Conservation (phyloP, 1,140 invertebrate genomes). For the Zaprionus tsacasi region DNA sequence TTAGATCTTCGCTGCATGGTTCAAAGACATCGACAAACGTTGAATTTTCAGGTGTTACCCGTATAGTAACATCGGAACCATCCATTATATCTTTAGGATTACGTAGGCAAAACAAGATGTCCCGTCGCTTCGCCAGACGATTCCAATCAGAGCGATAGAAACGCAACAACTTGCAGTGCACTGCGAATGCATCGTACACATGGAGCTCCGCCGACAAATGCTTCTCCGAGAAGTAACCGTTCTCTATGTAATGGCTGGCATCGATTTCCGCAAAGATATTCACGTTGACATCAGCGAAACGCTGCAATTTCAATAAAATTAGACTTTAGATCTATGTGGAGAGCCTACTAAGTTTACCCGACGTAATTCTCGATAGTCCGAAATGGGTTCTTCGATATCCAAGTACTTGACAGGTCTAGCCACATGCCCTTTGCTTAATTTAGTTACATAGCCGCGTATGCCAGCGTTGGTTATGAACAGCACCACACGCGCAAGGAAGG, state of each 20-base stretch:
- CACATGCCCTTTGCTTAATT: slow-evolving; percentile 51
- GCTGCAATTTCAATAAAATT: slow-evolving; percentile 21
- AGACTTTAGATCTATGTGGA: too few species aligned
- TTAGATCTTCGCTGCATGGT: slow-evolving; percentile 55
- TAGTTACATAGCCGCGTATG: slow-evolving; percentile 64
- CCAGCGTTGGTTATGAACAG: slow-evolving; percentile 53
- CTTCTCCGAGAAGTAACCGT: slow-evolving; percentile 75
- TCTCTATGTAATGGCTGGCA: slow-evolving; percentile 72
- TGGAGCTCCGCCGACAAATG: slow-evolving; percentile 71
- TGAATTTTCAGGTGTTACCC: slow-evolving; percentile 65
- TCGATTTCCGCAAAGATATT: slow-evolving; percentile 76
- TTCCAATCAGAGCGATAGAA: slow-evolving; percentile 68
- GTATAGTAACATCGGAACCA: slow-evolving; percentile 30
- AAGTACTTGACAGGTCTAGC: slow-evolving; percentile 55
- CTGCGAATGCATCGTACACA: slow-evolving; percentile 61
- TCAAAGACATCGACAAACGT: slow-evolving; percentile 74
- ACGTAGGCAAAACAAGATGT: slow-evolving; percentile 57
- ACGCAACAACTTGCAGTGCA: slow-evolving; percentile 62
- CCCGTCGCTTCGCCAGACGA: slow-evolving; percentile 64
- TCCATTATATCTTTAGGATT: slow-evolving; percentile 46
- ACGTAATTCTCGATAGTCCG: slow-evolving; percentile 63
- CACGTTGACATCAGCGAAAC: slow-evolving; percentile 62
- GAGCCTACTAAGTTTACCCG: slow-evolving; percentile 35
- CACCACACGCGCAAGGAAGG: slow-evolving; percentile 54
- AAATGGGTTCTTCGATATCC: slow-evolving; percentile 58